A percentile compares a stretch with the other conserved stretches of the same genome.
These are phyloP conservation scores for Drosophila kanapiae DNA, from an alignment of 1,140 invertebrate genomes.

Conservation along the genomic window DNA sequence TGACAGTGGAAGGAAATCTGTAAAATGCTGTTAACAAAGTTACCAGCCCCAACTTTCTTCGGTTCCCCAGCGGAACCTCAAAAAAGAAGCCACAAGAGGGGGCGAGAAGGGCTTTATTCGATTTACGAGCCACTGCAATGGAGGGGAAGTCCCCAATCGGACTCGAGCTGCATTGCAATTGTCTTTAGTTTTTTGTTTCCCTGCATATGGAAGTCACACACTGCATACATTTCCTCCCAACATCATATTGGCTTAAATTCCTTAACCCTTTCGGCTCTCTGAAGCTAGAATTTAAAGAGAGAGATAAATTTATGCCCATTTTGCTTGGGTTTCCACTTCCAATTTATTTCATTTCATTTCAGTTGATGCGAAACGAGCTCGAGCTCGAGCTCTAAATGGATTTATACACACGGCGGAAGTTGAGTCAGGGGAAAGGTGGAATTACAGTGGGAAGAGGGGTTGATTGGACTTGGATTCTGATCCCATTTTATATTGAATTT, in stretches of 20 bases:
- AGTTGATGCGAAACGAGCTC: constrained; percentile 49
- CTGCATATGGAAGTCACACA: constrained; percentile 51
- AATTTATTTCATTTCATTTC: constrained; percentile 62
- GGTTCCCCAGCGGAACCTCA: constrained; percentile 21
- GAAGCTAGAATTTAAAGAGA: constrained; percentile 49
- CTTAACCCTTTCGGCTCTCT: constrained; percentile 22
- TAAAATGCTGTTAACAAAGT: constrained; percentile 63
- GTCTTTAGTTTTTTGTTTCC: constrained; percentile 25
- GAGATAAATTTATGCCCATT: constrained; percentile 49
- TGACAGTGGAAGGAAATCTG: constrained; percentile 31
- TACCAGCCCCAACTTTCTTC: constrained; percentile 57
- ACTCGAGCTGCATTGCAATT: constrained; percentile 23
- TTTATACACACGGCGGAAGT: constrained; percentile 62
- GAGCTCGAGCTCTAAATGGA: constrained; percentile 46
- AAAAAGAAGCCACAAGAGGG: constrained; percentile 41
- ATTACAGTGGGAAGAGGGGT: not conserved
- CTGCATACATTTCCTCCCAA: constrained; percentile 2
- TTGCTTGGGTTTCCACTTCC: constrained; percentile 18
- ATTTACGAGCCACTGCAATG: constrained; percentile 70
- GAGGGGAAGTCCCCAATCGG: constrained; percentile 25
- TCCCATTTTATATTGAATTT: constrained; percentile 1
- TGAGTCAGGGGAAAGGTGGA: constrained; percentile 42
- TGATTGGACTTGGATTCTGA: not conserved
- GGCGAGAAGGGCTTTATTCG: constrained; percentile 51
- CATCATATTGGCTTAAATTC: constrained; percentile 60